Base-by-base conservation (phyloP, 2,888 invertebrate genomes). In the Branchipolynoe longqiensis region DNA sequence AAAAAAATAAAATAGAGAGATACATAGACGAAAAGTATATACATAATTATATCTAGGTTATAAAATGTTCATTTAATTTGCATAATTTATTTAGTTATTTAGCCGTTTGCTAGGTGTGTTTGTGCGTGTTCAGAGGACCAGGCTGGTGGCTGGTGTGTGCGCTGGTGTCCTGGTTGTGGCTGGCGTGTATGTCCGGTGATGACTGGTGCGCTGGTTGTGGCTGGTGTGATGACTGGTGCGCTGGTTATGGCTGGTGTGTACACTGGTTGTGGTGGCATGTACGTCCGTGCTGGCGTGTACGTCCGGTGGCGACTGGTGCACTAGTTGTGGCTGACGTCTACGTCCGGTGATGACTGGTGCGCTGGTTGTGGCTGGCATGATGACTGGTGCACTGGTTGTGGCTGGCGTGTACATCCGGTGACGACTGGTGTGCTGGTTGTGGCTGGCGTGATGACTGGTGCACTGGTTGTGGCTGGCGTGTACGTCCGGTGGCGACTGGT, bases 21-120 rank as follows among this genome's bases (percentile, higher is more conserved):
- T n/a, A n/a, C n/a, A n/a, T n/a, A n/a, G n/a, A n/a, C n/a, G n/a
- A 48, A 18, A 8, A 48, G 18, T 69, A 38, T 69, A 36, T 38
- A 69, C 69, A 69, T 69, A 36, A 33, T 36, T 62, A 22, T 69
- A 69, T 36, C 69, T 69, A 69, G 33, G 69, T 69, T 33, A 69
- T 69, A 69, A n/a, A 69, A 69, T 69, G 69, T 69, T 69, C 69
- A 69, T 69, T 69, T 69, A 69, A 69, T 69, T 69, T 69, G 69
- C 69, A 69, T 69, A 69, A 69, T 69, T 69, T 69, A 69, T 69
- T 69, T 69, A 36, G 38, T 38, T 38, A 69, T 69, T 69, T 36
- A 69, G 69, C 38, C 36, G 38, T 33, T 69, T 36, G 12, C 36
- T 69, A 69, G 36, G n/a, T 69, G 36, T 25, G 62, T 62, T n/a